Base-by-base conservation (phyloP, 2,888 invertebrate genomes). In the Trachelus stipa region DNA sequence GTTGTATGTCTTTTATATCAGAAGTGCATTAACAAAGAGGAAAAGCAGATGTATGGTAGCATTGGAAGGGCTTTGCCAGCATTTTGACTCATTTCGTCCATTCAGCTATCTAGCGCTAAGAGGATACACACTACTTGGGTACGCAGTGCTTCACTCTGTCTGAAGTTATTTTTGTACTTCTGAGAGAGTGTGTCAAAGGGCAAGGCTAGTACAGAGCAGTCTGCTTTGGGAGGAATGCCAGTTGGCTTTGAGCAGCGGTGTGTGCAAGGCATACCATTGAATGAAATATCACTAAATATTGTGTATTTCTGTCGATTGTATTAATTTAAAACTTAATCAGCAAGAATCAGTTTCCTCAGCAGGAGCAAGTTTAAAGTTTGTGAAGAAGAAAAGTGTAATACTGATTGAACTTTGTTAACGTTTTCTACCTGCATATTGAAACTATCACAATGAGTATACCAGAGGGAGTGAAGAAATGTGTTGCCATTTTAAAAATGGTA, bases 401-500 rank as follows among this genome's bases (percentile, higher is more conserved):
- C 4, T 6, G 40, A 40, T 15, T 40, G 15, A 15, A 40, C 15
- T 40, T 40, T 6, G 15, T 15, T 40, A 40, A 40, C 15, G 40
- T 40, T 40, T 40, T 40, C 15, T 40, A 40, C 15, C 33, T 69
- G 69, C 69, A 11, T 69, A 30, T 12, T 30, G 73, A 73, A 40
- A 81, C 30, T 31, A 76, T 33, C 74, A 86, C 81, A 79, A 88
- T 88, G 87, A 84, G 87, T 85, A 93, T 96, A 91, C 95, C 97
- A 83, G 97, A 97, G 88, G 94, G 96, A 81, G 96, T 98, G 82
- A 95, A 96, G 91, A 97, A 97, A 93, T 97, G 97, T 92, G 95
- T 96, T 85, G 94, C 94, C 81, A 95, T 97, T 87, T 91, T 98
- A 84, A 95, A 96, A 91, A 94, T 94, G 87, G 96, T 97, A 15